phyloP scores from a whole-genome alignment of 1,140 invertebrate species.

The Rhopalosiphum padi region DNA sequence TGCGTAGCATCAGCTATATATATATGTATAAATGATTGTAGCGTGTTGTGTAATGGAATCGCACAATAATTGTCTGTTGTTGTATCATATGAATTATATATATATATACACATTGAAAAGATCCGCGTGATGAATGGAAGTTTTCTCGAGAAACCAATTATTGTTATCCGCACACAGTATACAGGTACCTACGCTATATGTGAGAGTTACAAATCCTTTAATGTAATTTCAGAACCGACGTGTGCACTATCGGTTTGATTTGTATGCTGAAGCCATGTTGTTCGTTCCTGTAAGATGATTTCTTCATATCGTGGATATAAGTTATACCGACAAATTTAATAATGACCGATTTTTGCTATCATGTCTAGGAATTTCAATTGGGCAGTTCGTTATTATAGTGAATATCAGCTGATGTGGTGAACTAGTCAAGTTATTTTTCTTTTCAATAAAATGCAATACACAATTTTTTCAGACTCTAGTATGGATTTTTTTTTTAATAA shows the following conservation, averaged over 20 bases:
- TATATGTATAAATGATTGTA: neutral
- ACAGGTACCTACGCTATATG: neutral
- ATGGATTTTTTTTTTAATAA: neutral
- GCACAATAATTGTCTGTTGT: neutral
- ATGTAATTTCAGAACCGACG: neutral
- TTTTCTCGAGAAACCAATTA: conserved; percentile 1
- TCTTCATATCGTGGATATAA: neutral
- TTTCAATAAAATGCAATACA: too few species aligned
- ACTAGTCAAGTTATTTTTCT: neutral
- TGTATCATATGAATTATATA: conserved; percentile 13
- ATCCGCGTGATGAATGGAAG: neutral
- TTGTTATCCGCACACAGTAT: neutral
- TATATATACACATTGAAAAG: neutral
- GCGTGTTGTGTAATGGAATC: neutral
- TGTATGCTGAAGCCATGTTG: neutral
- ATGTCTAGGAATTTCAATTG: neutral
- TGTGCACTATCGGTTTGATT: neutral
- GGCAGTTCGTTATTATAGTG: neutral
- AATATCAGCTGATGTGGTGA: neutral
- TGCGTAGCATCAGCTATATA: neutral
- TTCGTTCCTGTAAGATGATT: neutral
- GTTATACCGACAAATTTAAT: neutral
- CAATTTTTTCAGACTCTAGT: neutral
- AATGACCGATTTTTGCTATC: neutral
- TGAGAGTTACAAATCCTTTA: neutral